phyloP scores from a whole-genome alignment of 92 coral and sea anemone species.

The Metridium senile region DNA sequence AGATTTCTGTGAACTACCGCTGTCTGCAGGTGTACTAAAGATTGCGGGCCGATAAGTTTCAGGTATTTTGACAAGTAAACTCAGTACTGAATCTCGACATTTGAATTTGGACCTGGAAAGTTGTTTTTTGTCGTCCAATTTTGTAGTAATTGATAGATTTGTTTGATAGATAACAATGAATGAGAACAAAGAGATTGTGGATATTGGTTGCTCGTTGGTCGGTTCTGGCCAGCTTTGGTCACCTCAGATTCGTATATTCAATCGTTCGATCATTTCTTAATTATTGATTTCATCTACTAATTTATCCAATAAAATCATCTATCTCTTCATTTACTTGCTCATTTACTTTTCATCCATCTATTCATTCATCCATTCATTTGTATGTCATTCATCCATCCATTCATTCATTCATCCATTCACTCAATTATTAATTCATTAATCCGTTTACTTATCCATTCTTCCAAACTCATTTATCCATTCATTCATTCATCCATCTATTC shows the following conservation, averaged over 20 bases:
- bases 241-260: neutral
- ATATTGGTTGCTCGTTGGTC: neutral
- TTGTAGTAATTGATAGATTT: neutral
- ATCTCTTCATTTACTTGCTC: too few relatives aligned
- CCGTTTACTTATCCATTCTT: too few relatives aligned
- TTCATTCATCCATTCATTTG: neutral
- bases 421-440: too few relatives aligned
- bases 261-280: too few relatives aligned
- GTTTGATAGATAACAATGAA: neutral
- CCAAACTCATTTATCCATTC: neutral
- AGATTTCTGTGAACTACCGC: conserved; percentile 6
- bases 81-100: neutral
- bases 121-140: neutral
- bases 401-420: too few relatives aligned
- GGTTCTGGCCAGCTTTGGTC: neutral
- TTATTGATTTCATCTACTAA: too few relatives aligned
- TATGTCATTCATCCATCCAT: too few relatives aligned
- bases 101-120: neutral
- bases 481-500: too few relatives aligned
- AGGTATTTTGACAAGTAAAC: neutral
- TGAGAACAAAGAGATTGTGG: neutral
- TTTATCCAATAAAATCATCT: too few relatives aligned
- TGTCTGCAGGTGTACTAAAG: conserved; percentile 7
- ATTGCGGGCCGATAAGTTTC: conserved; percentile 15
- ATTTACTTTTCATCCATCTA: neutral